phyloP scores from a whole-genome alignment of 2,797 vertebrate species.

The Chaunax sp. region DNA sequence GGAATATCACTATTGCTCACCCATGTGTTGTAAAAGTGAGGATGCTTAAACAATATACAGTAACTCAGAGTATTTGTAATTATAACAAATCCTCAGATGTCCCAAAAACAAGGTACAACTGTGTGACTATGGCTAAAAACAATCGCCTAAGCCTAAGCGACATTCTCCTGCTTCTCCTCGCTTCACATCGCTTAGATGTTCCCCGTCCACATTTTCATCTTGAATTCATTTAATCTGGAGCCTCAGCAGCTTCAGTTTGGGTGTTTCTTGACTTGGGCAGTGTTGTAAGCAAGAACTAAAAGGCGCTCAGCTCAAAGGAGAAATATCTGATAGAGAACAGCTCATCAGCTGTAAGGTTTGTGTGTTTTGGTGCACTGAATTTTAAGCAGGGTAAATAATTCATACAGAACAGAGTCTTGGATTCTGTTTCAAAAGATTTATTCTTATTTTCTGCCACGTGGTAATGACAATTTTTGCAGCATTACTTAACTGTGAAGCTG shows the following conservation, averaged over 20 bases:
- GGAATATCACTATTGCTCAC: too few species aligned
- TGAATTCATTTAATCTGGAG: conserved; percentile 36
- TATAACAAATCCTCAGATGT: conserved; percentile 1
- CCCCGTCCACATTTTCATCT: conserved; percentile 15
- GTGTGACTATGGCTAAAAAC: not conserved
- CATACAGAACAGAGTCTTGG: conserved; percentile 43
- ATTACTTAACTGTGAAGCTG: conserved; percentile 60
- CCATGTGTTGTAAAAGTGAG: not conserved
- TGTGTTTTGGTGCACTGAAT: conserved; percentile 61
- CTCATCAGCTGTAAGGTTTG: conserved; percentile 61
- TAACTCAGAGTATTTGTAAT: not conserved
- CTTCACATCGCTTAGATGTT: conserved; percentile 6
- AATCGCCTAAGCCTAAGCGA: too few species aligned
- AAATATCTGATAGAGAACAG: conserved; percentile 48
- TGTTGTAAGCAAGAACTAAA: conserved; percentile 35
- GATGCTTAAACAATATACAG: too few species aligned
- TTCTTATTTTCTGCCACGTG: conserved; percentile 53
- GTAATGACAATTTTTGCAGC: conserved; percentile 62
- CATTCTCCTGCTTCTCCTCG: conserved; percentile 3
- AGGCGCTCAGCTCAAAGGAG: conserved; percentile 47
- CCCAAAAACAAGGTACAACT: not conserved
- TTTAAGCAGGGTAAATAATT: conserved; percentile 72
- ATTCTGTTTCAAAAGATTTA: conserved; percentile 50
- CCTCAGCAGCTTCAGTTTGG: conserved; percentile 38
- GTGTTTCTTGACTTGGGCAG: conserved; percentile 29